Base-by-base conservation (phyloP, 2,113 vertebrate genomes). In the Hypocryptadius cinnamomeus region DNA sequence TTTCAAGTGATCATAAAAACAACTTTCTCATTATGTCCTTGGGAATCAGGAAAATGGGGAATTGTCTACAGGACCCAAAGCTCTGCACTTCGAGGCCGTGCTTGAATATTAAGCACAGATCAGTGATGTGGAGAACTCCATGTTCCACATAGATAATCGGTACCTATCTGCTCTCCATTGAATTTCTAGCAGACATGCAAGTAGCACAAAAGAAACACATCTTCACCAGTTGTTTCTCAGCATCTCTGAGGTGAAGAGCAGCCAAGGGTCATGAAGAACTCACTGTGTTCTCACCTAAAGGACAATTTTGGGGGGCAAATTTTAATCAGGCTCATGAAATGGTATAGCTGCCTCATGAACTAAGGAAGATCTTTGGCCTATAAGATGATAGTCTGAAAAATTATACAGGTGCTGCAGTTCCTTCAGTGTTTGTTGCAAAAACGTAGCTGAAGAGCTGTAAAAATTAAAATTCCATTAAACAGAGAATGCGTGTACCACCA, bases 401-500 rank as follows among this genome's bases (percentile, higher is more conserved):
- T 37, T 42, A 31, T 37, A 42, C 8, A 28, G 27, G 22, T 59
- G 42, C 8, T 68, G 25, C 16, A 15, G 42, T 56, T 90, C 40
- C 25, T 63, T 15, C 66, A 21, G 25, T 13, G 17, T 39, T 83
- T 40, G 23, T 77, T 64, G 28, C 12, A 61, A 42, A 89, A 81
- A 61, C 20, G 4, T 14, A 31, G 9, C 15, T 45, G 14, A 73
- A 87, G 48, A 90, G 42, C 33, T 48, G 54, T 18, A 63, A 92
- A 72, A 13, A 51, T 39, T 17, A 3, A 66, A 87, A 77, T 61
- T 30, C 28, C 33, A 42, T 66, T 70, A 60, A 66, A 57, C 0
- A 63, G 33, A 51, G 24, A 44, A 17, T 0, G 0, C 1, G 4
- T 65, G 30, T 3, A 2, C 54, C 13, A 25, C 27, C 47, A 51